Evolutionary conservation across 2,888 invertebrate species (phyloP).

Genomic region (Archips crataeganus): DNA sequence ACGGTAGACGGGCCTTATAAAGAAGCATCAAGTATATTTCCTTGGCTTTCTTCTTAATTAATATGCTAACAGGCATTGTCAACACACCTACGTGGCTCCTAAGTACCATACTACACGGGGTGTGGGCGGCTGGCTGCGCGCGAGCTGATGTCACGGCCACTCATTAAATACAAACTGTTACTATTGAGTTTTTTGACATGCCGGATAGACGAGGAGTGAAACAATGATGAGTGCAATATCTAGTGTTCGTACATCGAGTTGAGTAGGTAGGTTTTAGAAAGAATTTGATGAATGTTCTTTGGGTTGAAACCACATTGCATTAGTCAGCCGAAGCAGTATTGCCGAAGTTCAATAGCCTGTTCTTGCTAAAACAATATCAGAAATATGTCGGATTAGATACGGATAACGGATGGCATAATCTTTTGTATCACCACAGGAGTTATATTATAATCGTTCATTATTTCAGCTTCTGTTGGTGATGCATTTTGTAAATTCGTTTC

Average conservation of each 20-base stretch:
- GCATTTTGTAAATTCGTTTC: not conserved
- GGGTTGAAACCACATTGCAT: not conserved
- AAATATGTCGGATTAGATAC: slow-evolving; percentile 17
- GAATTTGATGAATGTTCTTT: not conserved
- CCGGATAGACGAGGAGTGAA: slow-evolving; percentile 14
- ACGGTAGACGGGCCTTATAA: slow-evolving; percentile 40
- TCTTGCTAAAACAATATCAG: slow-evolving; percentile 14
- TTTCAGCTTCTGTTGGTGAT: not conserved
- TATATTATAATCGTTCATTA: slow-evolving; percentile 4
- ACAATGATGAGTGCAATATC: slow-evolving; percentile 2
- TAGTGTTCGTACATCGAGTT: not conserved
- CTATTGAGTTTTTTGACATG: slow-evolving; percentile 38
- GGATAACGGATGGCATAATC: slow-evolving; percentile 5
- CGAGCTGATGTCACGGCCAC: slow-evolving; percentile 73
- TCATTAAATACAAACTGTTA: slow-evolving; percentile 59
- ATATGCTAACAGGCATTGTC: slow-evolving; percentile 83
- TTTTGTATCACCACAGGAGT: slow-evolving; percentile 4
- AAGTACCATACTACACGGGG: slow-evolving; percentile 56
- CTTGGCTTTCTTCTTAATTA: slow-evolving; percentile 82
- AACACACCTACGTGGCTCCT: slow-evolving; percentile 73
- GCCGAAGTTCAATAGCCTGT: slow-evolving; percentile 25
- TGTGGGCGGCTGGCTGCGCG: slow-evolving; percentile 71
- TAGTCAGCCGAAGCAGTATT: not conserved
- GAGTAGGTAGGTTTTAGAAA: not conserved
- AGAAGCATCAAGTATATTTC: slow-evolving; percentile 70